A percentile compares a stretch with the other conserved stretches of the same genome.
Conservation (phyloP, 2,113 vertebrate genomes). For the Lipotes vexillifer region DNA sequence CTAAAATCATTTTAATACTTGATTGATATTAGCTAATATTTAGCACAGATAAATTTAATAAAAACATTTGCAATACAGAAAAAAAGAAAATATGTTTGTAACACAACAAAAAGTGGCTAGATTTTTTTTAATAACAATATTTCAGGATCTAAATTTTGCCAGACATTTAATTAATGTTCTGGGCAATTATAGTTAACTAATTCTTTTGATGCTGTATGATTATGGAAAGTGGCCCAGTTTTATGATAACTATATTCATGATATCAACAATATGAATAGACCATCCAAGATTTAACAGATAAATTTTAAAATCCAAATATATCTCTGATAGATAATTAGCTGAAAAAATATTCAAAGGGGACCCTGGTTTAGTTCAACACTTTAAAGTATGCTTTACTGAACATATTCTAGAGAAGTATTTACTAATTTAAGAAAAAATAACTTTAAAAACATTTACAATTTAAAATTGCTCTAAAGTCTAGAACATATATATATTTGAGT, state of each 20-base stretch:
- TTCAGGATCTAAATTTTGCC: background rate
- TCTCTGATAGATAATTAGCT: background rate
- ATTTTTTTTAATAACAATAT: background rate
- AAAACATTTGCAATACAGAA: background rate
- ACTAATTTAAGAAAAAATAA: background rate
- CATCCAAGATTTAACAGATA: background rate
- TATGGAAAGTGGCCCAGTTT: background rate
- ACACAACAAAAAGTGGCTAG: background rate
- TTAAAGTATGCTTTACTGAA: background rate
- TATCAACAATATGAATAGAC: background rate
- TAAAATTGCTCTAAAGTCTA: background rate
- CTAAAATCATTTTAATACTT: background rate
- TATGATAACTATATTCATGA: background rate
- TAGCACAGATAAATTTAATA: background rate
- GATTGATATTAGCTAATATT: background rate
- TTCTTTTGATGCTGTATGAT: background rate
- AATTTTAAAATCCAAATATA: background rate
- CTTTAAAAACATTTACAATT: background rate
- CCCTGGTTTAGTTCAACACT: background rate
- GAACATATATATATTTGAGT: background rate
- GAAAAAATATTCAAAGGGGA: background rate
- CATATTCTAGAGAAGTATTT: background rate
- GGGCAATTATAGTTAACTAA: background rate
- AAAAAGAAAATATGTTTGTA: background rate
- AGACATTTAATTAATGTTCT: background rate